These are phyloP conservation scores for Poecilia gillii DNA, from an alignment of 2,797 vertebrate genomes.

Conservation along the genomic window DNA sequence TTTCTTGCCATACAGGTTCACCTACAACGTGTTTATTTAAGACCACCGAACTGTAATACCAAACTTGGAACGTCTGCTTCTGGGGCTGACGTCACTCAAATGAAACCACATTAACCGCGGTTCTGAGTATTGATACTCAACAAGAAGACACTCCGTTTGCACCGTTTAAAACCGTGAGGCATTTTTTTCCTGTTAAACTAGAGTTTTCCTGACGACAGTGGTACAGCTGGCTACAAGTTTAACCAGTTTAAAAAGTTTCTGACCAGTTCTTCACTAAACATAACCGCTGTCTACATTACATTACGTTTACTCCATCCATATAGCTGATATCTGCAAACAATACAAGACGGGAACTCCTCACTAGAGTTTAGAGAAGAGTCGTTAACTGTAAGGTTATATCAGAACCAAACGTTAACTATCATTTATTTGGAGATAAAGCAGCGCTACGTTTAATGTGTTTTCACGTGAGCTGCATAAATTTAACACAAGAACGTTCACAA, in stretches of 20 bases:
- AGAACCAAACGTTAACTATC: neutral
- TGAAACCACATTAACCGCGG: constrained; percentile 64
- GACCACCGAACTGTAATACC: neutral
- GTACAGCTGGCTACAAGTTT: constrained; percentile 4
- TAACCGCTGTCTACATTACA: neutral
- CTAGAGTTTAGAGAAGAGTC: neutral
- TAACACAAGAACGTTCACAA: neutral
- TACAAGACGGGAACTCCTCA: neutral
- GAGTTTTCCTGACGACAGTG: neutral
- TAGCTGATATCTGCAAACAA: neutral
- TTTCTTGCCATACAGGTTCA: neutral
- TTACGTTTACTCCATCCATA: too few relatives aligned
- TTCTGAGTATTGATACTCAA: constrained; percentile 30
- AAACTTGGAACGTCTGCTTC: neutral
- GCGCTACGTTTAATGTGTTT: neutral
- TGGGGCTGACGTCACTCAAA: constrained; percentile 62
- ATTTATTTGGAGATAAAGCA: neutral
- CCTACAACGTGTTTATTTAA: neutral
- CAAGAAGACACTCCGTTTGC: neutral
- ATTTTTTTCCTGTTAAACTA: neutral
- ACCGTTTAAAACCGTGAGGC: neutral
- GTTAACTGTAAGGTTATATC: constrained; percentile 18
- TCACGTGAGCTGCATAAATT: too few relatives aligned
- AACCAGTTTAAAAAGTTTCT: constrained; percentile 19
- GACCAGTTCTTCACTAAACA: neutral